phyloP scores from a whole-genome alignment of 2,888 invertebrate genomes.

The Dasypolia templi region DNA sequence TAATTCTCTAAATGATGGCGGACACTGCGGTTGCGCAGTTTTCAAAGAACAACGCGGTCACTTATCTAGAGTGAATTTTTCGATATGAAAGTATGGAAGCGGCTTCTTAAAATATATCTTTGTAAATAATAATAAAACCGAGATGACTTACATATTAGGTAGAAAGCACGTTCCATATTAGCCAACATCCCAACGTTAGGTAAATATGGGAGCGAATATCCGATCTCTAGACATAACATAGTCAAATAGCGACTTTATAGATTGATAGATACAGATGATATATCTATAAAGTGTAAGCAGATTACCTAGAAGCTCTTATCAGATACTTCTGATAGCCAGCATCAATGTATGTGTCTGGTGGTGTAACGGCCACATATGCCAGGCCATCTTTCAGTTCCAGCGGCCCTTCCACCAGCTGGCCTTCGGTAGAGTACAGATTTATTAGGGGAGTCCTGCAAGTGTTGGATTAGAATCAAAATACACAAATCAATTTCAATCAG shows the following conservation, averaged over 20 bases:
- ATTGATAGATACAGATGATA: neutral
- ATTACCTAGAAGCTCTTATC: conserved; percentile 82
- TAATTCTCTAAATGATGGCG: neutral
- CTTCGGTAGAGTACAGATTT: conserved; percentile 79
- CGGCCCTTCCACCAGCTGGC: conserved; percentile 75
- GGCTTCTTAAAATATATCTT: too few relatives aligned
- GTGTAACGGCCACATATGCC: conserved; percentile 82
- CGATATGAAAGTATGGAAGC: too few relatives aligned
- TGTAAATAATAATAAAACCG: too few relatives aligned
- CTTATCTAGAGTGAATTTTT: too few relatives aligned
- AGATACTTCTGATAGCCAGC: conserved; percentile 84
- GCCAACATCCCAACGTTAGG: too few relatives aligned
- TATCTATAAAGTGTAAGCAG: too few relatives aligned
- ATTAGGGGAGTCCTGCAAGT: conserved; percentile 75
- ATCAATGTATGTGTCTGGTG: conserved; percentile 76
- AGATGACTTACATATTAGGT: too few relatives aligned
- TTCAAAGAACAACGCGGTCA: neutral
- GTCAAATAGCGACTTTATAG: too few relatives aligned
- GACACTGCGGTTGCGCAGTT: neutral
- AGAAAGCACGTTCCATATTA: too few relatives aligned
- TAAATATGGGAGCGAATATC: too few relatives aligned
- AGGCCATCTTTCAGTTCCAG: conserved; percentile 75
- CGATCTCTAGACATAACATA: too few relatives aligned
- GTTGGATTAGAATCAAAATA: neutral
- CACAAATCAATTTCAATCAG: neutral